These are phyloP conservation scores for Drosophila nasuta DNA, from an alignment of 1,140 invertebrate genomes.

Conservation along the genomic window DNA sequence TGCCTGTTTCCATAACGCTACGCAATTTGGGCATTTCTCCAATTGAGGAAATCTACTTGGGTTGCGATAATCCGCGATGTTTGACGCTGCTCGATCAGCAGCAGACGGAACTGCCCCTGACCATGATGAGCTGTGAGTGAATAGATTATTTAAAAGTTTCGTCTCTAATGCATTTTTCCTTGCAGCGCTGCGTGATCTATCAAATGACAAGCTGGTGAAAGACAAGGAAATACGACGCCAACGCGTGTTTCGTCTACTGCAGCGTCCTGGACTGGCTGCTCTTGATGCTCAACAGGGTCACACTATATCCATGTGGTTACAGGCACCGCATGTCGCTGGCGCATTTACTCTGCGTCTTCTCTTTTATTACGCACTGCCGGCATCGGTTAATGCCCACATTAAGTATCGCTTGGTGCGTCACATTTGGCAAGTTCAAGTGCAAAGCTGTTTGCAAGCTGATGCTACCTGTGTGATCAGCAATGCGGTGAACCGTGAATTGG, in stretches of 20 bases:
- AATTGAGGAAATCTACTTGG: slow-evolving; percentile 88
- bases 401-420: slow-evolving; percentile 90
- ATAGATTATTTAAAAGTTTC: too few relatives aligned
- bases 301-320: slow-evolving; percentile 88
- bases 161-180: background rate
- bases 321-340: slow-evolving; percentile 88
- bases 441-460: slow-evolving; percentile 88
- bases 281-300: slow-evolving; percentile 87
- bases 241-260: slow-evolving; percentile 85
- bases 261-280: slow-evolving; percentile 78
- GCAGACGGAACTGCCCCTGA: slow-evolving; percentile 58
- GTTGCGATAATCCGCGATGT: slow-evolving; percentile 86
- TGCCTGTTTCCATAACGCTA: slow-evolving; percentile 87
- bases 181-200: slow-evolving; percentile 69
- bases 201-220: slow-evolving; percentile 82
- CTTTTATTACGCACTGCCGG: slow-evolving; percentile 90
- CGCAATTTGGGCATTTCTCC: slow-evolving; percentile 88
- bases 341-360: slow-evolving; percentile 88
- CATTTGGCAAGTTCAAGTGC: slow-evolving; percentile 89
- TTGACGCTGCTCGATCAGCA: slow-evolving; percentile 86
- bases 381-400: slow-evolving; percentile 83
- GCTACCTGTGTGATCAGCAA: slow-evolving; percentile 86
- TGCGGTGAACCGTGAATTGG: slow-evolving; percentile 86
- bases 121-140: slow-evolving; percentile 80
- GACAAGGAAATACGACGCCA: slow-evolving; percentile 85